phyloP scores from a whole-genome alignment of 1,140 invertebrate genomes.

The Eupeodes corollae region DNA sequence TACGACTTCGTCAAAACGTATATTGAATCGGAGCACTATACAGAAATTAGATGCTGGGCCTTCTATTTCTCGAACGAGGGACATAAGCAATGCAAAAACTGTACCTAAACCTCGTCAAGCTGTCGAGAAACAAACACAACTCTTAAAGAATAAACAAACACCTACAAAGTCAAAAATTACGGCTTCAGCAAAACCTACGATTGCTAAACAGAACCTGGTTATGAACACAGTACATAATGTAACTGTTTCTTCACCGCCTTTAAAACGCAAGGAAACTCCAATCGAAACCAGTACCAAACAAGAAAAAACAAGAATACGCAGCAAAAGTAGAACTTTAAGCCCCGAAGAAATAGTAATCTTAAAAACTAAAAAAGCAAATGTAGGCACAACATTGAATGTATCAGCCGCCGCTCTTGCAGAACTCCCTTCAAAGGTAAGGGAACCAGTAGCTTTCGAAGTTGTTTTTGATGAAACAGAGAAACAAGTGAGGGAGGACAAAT shows the following conservation, averaged over 20 bases:
- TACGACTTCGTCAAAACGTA: too few species aligned
- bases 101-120: too few species aligned
- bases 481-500: neutral
- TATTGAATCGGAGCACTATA: too few species aligned
- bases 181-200: too few species aligned
- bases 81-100: too few species aligned
- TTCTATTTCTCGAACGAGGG: too few species aligned
- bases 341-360: constrained; percentile 31
- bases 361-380: constrained; percentile 19
- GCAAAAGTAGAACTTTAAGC: constrained; percentile 23
- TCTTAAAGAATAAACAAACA: too few species aligned
- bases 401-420: neutral
- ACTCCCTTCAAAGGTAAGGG: neutral
- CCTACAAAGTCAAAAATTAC: too few species aligned
- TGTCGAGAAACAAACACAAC: too few species aligned
- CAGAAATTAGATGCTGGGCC: too few species aligned
- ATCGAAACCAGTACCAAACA: neutral
- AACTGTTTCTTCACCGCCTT: constrained; percentile 33
- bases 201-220: constrained; percentile 23
- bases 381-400: constrained; percentile 10
- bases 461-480: constrained; percentile 20
- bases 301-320: constrained; percentile 11
- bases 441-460: constrained; percentile 31
- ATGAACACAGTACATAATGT: constrained; percentile 33
- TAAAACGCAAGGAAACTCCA: constrained; percentile 15